Percentiles rank a stretch among this genome's conserved stretches.
These are phyloP conservation scores for Sphaerodactylus townsendi DNA, from an alignment of 2,113 vertebrate species.

Conservation along the genomic window DNA sequence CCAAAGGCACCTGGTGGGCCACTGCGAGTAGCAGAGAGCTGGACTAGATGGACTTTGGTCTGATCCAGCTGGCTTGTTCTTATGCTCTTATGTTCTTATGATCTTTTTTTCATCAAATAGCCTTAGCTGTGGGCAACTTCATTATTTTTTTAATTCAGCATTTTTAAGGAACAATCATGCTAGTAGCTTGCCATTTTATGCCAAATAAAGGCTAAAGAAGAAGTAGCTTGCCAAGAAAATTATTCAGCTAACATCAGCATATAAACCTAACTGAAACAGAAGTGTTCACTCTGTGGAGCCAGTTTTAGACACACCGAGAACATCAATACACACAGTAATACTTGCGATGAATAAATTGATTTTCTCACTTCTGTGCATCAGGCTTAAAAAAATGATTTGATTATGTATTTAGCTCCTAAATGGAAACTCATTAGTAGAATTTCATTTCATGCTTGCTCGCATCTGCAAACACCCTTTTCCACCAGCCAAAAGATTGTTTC, in stretches of 20 bases:
- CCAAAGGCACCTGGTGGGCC: too few species aligned
- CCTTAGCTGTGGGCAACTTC: background rate
- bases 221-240: constrained; percentile 1
- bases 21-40: too few species aligned
- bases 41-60: too few species aligned
- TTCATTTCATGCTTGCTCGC: constrained; percentile 73
- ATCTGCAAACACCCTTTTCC: constrained; percentile 64
- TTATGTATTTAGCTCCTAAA: constrained; percentile 72
- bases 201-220: too few species aligned
- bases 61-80: too few species aligned
- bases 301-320: constrained; percentile 39
- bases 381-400: constrained; percentile 68
- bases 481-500: constrained; percentile 44
- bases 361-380: constrained; percentile 55
- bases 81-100: too few species aligned
- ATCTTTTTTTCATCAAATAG: background rate
- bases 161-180: background rate
- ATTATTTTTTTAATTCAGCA: background rate
- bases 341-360: constrained; percentile 69
- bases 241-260: constrained; percentile 21
- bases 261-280: constrained; percentile 27
- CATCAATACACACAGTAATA: constrained; percentile 45
- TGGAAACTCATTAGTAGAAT: constrained; percentile 74
- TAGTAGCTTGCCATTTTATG: too few species aligned
- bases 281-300: constrained; percentile 29